These are phyloP conservation scores for Trachelus iudaicus DNA, from an alignment of 2,888 invertebrate species.

Conservation along the genomic window DNA sequence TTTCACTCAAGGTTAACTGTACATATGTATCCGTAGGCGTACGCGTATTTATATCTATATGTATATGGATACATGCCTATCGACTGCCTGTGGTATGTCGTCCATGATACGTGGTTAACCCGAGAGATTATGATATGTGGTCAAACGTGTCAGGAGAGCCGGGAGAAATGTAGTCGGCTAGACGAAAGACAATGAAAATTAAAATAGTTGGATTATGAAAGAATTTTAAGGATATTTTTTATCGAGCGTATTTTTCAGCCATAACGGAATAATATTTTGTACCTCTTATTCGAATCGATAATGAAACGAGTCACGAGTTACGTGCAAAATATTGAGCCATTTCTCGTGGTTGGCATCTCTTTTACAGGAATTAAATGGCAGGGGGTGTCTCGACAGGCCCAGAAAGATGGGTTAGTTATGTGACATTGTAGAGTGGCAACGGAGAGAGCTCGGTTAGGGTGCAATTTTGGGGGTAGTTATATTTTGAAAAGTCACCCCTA, in stretches of 20 bases:
- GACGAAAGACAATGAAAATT: not conserved
- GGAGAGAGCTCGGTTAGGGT: not conserved
- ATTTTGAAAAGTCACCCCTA: not conserved
- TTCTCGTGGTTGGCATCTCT: not conserved
- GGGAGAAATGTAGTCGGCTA: not conserved
- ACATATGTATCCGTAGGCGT: slow-evolving; percentile 10
- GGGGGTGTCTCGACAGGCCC: not conserved
- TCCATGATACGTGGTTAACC: not conserved
- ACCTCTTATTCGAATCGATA: not conserved
- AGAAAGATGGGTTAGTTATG: not conserved
- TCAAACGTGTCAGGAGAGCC: slow-evolving; percentile 2
- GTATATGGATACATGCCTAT: slow-evolving; percentile 12
- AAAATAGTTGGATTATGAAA: not conserved
- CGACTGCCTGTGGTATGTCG: slow-evolving; percentile 2
- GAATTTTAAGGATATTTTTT: not conserved
- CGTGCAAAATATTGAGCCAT: not conserved
- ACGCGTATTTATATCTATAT: not conserved
- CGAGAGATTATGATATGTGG: slow-evolving; percentile 6
- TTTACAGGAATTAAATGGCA: not conserved
- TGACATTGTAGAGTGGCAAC: not conserved
- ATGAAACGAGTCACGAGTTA: not conserved
- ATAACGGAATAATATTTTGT: not conserved
- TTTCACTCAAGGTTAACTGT: slow-evolving; percentile 27
- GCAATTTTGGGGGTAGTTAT: not conserved
- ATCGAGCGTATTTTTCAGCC: not conserved